Evolutionary conservation across 1,140 invertebrate genomes (phyloP).

Genomic region (Drosophila orosa): DNA sequence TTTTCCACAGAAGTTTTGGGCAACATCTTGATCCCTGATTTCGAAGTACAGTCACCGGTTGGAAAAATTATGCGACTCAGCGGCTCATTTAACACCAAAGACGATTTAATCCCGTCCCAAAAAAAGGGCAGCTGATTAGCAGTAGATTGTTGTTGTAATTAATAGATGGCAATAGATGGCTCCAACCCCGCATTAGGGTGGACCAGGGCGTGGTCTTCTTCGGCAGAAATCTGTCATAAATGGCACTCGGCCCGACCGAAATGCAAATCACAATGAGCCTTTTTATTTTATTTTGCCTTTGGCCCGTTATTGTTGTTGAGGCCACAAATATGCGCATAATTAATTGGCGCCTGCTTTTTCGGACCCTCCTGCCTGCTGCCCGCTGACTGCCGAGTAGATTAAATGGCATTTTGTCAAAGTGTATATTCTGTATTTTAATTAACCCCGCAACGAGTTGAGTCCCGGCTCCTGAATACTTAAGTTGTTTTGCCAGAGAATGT

Average conservation of each 20-base stretch:
- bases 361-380: neutral
- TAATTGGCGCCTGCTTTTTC: constrained; percentile 58
- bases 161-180: constrained; percentile 66
- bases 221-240: constrained; percentile 70
- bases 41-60: constrained; percentile 36
- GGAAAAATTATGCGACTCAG: constrained; percentile 62
- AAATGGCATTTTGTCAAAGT: constrained; percentile 80
- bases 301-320: constrained; percentile 32
- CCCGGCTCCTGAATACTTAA: constrained; percentile 36
- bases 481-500: neutral
- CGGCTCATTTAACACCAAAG: constrained; percentile 67
- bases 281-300: constrained; percentile 42
- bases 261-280: constrained; percentile 77
- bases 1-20: neutral
- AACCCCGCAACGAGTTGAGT: constrained; percentile 38
- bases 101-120: constrained; percentile 9
- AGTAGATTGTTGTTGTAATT: constrained; percentile 70
- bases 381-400: constrained; percentile 64
- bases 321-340: constrained; percentile 79
- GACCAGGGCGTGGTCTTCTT: constrained; percentile 3
- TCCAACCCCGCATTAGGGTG: constrained; percentile 27
- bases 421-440: constrained; percentile 71
- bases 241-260: constrained; percentile 41
- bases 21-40: constrained; percentile 3
- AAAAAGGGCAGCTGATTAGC: constrained; percentile 57